Evolutionary conservation across 2,113 vertebrate species (phyloP), one percentile per base, ranked within the genome.

Genomic region (Crotalus viridis): DNA sequence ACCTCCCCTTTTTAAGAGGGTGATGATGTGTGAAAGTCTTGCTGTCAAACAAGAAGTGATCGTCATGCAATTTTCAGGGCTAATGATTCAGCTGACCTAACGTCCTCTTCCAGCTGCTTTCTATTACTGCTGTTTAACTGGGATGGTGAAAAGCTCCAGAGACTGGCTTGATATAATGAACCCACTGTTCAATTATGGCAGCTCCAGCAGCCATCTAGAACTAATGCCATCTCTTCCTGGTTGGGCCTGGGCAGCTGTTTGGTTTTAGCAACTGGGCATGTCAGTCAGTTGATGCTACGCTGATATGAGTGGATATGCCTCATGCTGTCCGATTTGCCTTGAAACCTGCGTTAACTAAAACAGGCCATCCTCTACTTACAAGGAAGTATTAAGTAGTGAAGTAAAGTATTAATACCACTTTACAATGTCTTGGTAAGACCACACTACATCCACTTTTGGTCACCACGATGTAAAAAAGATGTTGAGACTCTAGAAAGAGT

Each of bases 61-160:
- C 92, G 93, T 74, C 91, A 93, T 91, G 93, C 92, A 55, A 89
- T 92, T 90, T 90, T 94, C 92, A 56, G 96, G 95, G 94, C 91
- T 94, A 93, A 95, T 95, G 96, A 94, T 94, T 95, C 88, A 24
- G 74, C 91, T 93, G 94, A 96, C 96, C 96, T 87, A 87, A 85
- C 92, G 96, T 96, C 96, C 96, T 97, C 94, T 0, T 54, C 0
- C 93, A 95, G 96, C 92, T 94, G 96, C 94, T 94, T 89, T 92
- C 95, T 85, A 90, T 93, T 93, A 92, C 92, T 95, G 96, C 88
- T 21, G 2, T 92, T 97, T 94, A 96, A 85, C 92, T 21, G 92
- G 96, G 94, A 74, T 46, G 26, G 0, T 85, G 87, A 3, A 81
- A 33, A 95, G 94, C 94, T 55, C 74, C 3, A 13, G 94, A 91